phyloP scores from a whole-genome alignment of 1,140 invertebrate genomes.

The Hestina assimilis region DNA sequence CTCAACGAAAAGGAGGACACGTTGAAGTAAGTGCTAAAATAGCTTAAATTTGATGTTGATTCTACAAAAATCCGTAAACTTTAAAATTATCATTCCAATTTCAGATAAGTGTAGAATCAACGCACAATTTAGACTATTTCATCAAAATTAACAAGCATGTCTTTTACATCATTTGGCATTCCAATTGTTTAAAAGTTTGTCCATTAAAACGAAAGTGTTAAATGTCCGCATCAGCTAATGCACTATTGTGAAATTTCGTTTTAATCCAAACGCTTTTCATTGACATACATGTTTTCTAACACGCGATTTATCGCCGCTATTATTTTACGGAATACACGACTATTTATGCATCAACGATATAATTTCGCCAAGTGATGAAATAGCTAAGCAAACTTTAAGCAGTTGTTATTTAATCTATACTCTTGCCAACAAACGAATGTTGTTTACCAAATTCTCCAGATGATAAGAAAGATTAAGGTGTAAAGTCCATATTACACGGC shows the following conservation, averaged over 20 bases:
- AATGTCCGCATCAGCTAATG: constrained; percentile 10
- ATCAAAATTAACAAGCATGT: constrained; percentile 21
- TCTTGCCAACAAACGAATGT: constrained; percentile 31
- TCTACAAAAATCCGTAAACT: not conserved
- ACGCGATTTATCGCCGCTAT: constrained; percentile 7
- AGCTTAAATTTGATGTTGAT: constrained; percentile 23
- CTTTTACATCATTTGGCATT: constrained; percentile 9
- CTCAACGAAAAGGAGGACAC: constrained; percentile 88
- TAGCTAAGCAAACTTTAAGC: constrained; percentile 22
- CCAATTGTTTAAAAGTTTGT: constrained; percentile 11
- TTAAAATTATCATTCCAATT: not conserved
- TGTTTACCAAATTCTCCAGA: constrained; percentile 32
- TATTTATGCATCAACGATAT: constrained; percentile 16
- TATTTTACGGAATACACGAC: constrained; percentile 4
- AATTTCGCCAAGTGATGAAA: constrained; percentile 37
- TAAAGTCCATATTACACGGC: constrained; percentile 23
- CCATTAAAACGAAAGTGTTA: constrained; percentile 15
- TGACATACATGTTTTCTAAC: constrained; percentile 20
- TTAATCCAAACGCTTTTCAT: constrained; percentile 28
- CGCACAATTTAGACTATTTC: not conserved
- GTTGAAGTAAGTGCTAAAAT: constrained; percentile 39
- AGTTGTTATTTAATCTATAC: constrained; percentile 31
- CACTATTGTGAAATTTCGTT: constrained; percentile 17
- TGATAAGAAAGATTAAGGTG: constrained; percentile 32
- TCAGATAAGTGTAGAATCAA: constrained; percentile 14